Evolutionary conservation across 2,888 invertebrate species (phyloP), one percentile per base, ranked within the genome.

Genomic region (Eupithecia vulgata): DNA sequence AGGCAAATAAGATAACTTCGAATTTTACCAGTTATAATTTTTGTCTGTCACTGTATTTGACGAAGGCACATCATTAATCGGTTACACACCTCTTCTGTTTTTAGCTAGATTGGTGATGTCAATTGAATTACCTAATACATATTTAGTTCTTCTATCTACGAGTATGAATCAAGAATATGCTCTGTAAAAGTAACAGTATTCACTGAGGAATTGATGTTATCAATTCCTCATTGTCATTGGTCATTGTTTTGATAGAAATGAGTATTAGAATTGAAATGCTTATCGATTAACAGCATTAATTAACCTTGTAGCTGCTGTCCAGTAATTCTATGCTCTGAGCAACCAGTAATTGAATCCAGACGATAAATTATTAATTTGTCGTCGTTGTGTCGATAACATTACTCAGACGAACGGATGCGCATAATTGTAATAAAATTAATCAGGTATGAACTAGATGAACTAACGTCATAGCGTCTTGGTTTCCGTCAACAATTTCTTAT

Each of bases 401-500:
- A 71, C 67, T 72, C 66, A 75, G 48, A 70, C 75, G 68, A 72
- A 70, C 45, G 52, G 45, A 72, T 75, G 70, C 45, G 59, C 75
- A 70, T 75, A 72, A 68, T 67, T 68, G 64, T 70, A 62, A 75
- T 72, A 45, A 30, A 72, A 72, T 72, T 72, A 70, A 75, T 75
- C 42, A 72, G 62, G n/a, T 30, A 67, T 72, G 66, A 69, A 62
- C 75, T 71, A 68, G 66, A 61, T 72, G 59, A 68, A 70, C 67
- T 34, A 25, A 45, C 57, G 75, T 67, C 67, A 52, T 10, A 21
- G n/a, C n/a, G 67, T 70, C 67, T 75, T 59, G 17, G 62, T 59
- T 75, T 75, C 75, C 75, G 72, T 75, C 67, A 75, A 75, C 70
- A 75, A 37, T 67, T 70, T 75, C 70, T 75, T 75, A 67, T 74